Evolutionary conservation across 2,888 invertebrate genomes (phyloP), one percentile per base, ranked within the genome.

Genomic region (Parnassius mnemosyne): DNA sequence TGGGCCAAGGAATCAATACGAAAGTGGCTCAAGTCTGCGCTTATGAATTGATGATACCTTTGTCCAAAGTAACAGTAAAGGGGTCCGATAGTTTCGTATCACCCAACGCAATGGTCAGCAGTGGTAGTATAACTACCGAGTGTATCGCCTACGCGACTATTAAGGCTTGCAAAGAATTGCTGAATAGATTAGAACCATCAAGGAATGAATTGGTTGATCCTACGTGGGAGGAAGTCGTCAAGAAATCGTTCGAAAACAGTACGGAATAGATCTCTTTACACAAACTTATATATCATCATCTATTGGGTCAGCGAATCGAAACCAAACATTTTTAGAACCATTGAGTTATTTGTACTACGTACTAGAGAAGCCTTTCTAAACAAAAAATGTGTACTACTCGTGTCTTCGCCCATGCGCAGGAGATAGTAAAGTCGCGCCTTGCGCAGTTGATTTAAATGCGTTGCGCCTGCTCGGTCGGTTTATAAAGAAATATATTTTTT

Each of bases 1-100:
- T 94, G 87, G 96, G 96, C 0, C 96, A 97, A 82, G 96, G 96
- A 0, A 93, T 96, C 56, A 94, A 93, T 66, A 90, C 89, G 0
- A 89, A 95, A 92, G 93, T 93, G 0, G 94, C 94, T 3, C 95
- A 95, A 89, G 94, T 95, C 1, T 94, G 93, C 65, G 96, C 96
- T 0, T 92, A 94, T 71, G 88, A 89, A 1, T 83, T 96, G 25
- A 94, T 94, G 12, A 92, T 96, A 20, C 93, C 94, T 1, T 66
- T 97, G 57, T 93, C 94, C 0, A 87, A 81, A 66, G 78, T 90
- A 9, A 85, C 86, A 1, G 93, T 97, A 0, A 94, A 94, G 71
- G 93, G 94, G 0, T 93, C 93, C n/a, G 93, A 94, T 69, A 94
- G 87, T 64, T 83, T 95, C 53, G 88, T 92, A 3, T 90, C 94